Conservation (phyloP, 1,140 invertebrate species). For the Tetragnatha versicolor region DNA sequence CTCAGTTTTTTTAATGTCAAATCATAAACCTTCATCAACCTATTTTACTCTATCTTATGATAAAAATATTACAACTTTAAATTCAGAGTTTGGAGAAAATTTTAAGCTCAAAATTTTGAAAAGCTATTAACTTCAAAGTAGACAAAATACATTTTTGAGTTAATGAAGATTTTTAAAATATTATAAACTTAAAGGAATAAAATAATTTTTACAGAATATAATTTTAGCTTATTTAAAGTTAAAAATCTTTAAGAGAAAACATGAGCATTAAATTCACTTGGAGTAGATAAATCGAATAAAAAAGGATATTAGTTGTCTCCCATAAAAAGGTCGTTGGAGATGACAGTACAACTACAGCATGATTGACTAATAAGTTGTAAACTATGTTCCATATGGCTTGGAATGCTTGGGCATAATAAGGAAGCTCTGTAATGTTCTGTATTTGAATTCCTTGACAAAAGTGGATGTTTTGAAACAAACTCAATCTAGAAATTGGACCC, state of each 20-base stretch:
- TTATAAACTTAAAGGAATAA: no score
- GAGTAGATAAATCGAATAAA: slow-evolving; percentile 1
- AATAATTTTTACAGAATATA: background rate
- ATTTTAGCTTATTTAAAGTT: background rate
- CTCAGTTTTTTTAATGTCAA: no score
- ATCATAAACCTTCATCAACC: no score
- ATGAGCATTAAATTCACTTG: background rate
- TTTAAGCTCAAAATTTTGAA: no score
- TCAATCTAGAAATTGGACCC: background rate
- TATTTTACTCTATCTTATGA: no score
- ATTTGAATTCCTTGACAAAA: background rate
- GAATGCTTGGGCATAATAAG: background rate
- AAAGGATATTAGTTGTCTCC: slow-evolving; percentile 48
- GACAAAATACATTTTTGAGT: no score
- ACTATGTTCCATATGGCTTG: slow-evolving; percentile 7
- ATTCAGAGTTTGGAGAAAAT: no score
- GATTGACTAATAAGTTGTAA: slow-evolving; percentile 13
- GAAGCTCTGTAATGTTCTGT: background rate
- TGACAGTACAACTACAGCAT: background rate
- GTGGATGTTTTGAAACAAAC: slow-evolving; percentile 5
- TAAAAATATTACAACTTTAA: no score
- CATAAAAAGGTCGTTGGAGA: background rate
- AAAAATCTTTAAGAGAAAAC: background rate
- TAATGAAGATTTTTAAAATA: no score
- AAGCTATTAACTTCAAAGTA: no score